Base-by-base conservation (phyloP, 2,888 invertebrate species). In the Polyploca ridens region DNA sequence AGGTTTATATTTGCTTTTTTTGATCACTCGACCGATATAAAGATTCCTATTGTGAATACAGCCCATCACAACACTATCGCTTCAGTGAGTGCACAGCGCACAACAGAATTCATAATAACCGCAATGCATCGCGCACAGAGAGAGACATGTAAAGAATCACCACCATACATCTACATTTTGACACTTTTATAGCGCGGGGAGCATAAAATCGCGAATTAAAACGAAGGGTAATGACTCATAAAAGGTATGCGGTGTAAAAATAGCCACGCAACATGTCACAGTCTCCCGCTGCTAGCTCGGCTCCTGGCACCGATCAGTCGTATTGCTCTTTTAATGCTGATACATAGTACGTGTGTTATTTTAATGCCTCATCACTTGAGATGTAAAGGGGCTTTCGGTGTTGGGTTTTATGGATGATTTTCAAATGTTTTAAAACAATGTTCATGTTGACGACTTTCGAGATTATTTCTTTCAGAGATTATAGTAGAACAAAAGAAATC, bases 201-300 rank as follows among this genome's bases (percentile, higher is more conserved):
- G 61, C 61, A 61, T 41, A 61, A 41, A 61, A 41, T 19, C 54
- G 41, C 19, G 19, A 41, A 61, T 61, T 41, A 61, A 41, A 19
- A 61, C 61, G 10, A 19, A 61, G 61, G 41, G 41, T 41, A 61
- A 41, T 61, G 61, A 61, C 61, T 41, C 61, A 41, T 61, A 19
- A 19, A 61, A 41, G 41, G n/a, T 60, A 41, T 38, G 41, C 61
- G 44, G 19, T 54, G 41, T 41, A 61, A 41, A 61, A 13, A 61
- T 19, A 16, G 44, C 59, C 16, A 5, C 16, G 35, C 59, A 33
- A 38, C 33, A 5, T 35, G 35, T 59, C 16, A 35, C 35, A 35
- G 8, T 7, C 10, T 35, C 35, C 38, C 33, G 13, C 35, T 38
- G 5, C 11, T 33, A 33, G 58, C 35, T 35, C 35, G 10, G 59